A percentile compares a stretch with the other conserved stretches of the same genome.
phyloP scores from a whole-genome alignment of 2,113 vertebrate species.

The Oreochromis spilurus region DNA sequence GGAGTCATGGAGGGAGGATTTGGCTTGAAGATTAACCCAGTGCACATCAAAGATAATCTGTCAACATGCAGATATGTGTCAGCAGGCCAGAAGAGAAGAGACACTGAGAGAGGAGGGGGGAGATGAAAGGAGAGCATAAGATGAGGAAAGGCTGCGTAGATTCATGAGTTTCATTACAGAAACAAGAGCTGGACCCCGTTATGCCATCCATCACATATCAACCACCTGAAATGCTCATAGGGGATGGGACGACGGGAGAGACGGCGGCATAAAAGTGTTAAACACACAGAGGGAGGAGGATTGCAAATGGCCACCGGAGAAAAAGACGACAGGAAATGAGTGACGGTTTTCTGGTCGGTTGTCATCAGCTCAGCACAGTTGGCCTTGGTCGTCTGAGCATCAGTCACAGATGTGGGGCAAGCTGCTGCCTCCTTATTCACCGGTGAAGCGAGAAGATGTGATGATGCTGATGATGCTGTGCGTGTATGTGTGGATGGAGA shows the following conservation, averaged over 20 bases:
- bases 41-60: conserved; percentile 32
- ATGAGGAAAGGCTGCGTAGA: background rate
- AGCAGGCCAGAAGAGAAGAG: conserved; percentile 27
- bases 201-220: background rate
- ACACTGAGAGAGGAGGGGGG: background rate
- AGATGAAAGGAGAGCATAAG: background rate
- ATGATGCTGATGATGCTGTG: background rate
- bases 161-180: background rate
- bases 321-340: background rate
- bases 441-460: background rate
- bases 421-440: conserved; percentile 32
- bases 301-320: conserved; percentile 19
- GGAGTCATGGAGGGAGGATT: conserved; percentile 17
- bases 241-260: background rate
- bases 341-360: background rate
- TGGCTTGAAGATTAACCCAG: conserved; percentile 37
- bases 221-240: background rate
- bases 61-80: conserved; percentile 53
- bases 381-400: conserved; percentile 5
- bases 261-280: background rate
- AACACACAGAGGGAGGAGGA: background rate
- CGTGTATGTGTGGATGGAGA: background rate
- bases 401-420: conserved; percentile 38
- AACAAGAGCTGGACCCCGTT: background rate
- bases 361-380: background rate